phyloP scores from a whole-genome alignment of 1,140 invertebrate genomes.

The Caenorhabditis tropicalis region DNA sequence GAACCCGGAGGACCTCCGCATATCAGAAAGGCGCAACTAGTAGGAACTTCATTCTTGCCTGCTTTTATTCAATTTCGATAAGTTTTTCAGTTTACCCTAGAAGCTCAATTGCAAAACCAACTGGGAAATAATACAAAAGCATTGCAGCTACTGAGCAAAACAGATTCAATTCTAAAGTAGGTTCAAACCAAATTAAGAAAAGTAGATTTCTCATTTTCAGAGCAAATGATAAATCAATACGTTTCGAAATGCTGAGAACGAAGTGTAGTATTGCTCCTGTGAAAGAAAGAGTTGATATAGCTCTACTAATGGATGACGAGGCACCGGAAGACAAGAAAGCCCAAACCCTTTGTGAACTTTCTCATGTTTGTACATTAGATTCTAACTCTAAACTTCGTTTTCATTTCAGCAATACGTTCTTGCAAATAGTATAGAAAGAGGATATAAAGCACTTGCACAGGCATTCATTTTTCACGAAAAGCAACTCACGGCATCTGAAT shows the following conservation, averaged over 20 bases:
- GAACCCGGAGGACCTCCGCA: not conserved
- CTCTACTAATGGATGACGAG: not conserved
- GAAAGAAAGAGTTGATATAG: not conserved
- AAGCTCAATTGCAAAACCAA: not conserved
- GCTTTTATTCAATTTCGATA: not conserved
- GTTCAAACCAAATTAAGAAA: not conserved
- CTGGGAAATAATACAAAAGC: not conserved
- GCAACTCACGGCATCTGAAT: not conserved
- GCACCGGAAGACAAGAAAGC: constrained; percentile 1
- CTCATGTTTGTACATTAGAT: not conserved
- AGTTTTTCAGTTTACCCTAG: not conserved
- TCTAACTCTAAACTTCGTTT: not conserved
- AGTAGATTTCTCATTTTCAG: not conserved
- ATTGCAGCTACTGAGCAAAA: not conserved
- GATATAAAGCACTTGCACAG: not conserved
- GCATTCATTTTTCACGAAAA: not conserved
- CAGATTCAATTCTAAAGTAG: not conserved
- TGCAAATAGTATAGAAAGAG: not conserved
- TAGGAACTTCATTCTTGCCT: not conserved
- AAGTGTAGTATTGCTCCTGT: not conserved
- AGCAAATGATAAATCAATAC: not conserved
- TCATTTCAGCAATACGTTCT: constrained; percentile 25
- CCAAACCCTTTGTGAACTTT: not conserved
- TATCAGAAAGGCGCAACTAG: not conserved
- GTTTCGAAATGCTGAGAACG: not conserved